These are phyloP conservation scores for Slavum lentiscoides DNA, from an alignment of 2,888 invertebrate species.

Conservation along the genomic window DNA sequence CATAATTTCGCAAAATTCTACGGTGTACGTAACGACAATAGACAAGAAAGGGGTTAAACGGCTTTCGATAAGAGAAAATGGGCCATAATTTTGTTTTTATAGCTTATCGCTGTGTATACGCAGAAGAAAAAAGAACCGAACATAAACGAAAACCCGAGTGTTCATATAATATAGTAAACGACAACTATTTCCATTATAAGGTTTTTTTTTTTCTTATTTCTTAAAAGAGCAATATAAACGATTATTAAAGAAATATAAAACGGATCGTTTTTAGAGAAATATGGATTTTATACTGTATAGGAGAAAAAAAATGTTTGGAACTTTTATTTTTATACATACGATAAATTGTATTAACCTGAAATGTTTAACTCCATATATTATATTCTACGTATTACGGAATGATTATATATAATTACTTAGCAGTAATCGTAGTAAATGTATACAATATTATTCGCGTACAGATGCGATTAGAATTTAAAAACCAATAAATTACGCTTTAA, in stretches of 20 bases:
- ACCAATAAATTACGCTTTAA: too few species aligned
- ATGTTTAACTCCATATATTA: not conserved
- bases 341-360: not conserved
- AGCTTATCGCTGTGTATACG: not conserved
- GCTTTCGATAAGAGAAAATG: constrained; percentile 10
- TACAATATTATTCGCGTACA: too few species aligned
- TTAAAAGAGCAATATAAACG: not conserved
- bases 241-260: constrained; percentile 3
- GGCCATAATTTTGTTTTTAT: constrained; percentile 17
- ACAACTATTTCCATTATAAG: not conserved
- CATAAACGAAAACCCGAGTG: constrained; percentile 7
- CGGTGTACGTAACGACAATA: not conserved
- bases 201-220: not conserved
- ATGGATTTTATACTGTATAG: not conserved
- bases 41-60: constrained; percentile 2
- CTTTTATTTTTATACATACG: not conserved
- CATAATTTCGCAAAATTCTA: not conserved
- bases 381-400: too few species aligned
- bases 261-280: not conserved
- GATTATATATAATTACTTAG: too few species aligned
- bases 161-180: not conserved
- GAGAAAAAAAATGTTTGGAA: not conserved
- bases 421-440: too few species aligned
- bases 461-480: too few species aligned
- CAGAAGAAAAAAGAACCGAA: not conserved